Evolutionary conservation across 92 coral and sea anemone genomes (phyloP).

Genomic region (Diadumene lineata): DNA sequence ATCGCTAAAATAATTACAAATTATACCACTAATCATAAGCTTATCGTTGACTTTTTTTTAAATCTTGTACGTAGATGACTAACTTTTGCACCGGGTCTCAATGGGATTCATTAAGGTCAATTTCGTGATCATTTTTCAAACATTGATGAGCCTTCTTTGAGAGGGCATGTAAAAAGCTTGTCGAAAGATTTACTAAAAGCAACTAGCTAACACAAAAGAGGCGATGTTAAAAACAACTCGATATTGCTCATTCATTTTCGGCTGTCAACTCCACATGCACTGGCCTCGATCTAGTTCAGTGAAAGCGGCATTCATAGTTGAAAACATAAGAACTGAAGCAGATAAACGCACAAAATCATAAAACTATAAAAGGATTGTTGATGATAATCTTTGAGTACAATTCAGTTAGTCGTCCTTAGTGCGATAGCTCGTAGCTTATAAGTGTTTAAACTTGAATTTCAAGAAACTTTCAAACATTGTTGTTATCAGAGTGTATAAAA

Average conservation of each 20-base stretch:
- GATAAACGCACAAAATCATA: not conserved
- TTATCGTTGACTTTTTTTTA: conserved; percentile 14
- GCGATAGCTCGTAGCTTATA: not conserved
- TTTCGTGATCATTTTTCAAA: conserved; percentile 11
- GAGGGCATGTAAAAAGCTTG: conserved; percentile 24
- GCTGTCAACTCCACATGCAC: conserved; percentile 33
- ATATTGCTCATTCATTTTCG: conserved; percentile 36
- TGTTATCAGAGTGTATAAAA: conserved; percentile 15
- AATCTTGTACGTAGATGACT: conserved; percentile 13
- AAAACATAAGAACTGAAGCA: not conserved
- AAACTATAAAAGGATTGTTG: not conserved
- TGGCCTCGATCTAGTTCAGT: conserved; percentile 18
- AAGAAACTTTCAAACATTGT: conserved; percentile 4
- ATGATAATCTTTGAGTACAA: not conserved
- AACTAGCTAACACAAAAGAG: conserved; percentile 23
- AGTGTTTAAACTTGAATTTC: conserved; percentile 17
- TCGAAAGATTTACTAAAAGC: conserved; percentile 21
- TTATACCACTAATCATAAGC: conserved; percentile 16
- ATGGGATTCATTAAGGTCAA: conserved; percentile 2
- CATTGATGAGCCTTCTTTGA: conserved; percentile 3
- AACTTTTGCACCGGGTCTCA: conserved; percentile 14
- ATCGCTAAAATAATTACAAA: conserved; percentile 1
- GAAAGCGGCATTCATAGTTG: not conserved
- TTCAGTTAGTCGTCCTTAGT: not conserved
- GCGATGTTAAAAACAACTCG: conserved; percentile 16